phyloP scores from a whole-genome alignment of 2,113 vertebrate species.

The Mesitornis unicolor region DNA sequence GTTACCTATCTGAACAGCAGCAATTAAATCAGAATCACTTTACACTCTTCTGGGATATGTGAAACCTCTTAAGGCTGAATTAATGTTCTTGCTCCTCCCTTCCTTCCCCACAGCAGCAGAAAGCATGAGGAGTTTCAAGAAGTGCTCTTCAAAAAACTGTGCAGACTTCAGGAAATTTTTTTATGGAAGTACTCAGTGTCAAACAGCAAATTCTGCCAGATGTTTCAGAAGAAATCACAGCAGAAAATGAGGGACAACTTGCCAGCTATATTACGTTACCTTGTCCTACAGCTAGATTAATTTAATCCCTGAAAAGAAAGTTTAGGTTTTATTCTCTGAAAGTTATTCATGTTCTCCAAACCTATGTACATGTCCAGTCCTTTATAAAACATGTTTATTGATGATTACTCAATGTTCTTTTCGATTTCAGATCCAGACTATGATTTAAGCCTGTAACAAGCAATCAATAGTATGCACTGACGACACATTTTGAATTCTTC shows the following conservation, averaged over 20 bases:
- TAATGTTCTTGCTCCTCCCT: background rate
- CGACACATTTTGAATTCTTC: background rate
- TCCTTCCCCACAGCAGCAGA: background rate
- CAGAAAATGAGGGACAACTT: background rate
- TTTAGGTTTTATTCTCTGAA: background rate
- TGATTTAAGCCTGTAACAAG: background rate
- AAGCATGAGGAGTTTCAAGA: background rate
- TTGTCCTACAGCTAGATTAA: background rate
- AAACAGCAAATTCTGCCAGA: background rate
- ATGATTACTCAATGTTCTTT: background rate
- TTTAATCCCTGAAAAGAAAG: background rate
- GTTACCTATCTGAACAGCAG: background rate
- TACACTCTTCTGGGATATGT: background rate
- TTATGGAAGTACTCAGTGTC: background rate
- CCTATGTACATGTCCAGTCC: background rate
- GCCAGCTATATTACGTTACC: background rate
- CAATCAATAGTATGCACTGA: background rate
- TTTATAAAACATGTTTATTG: background rate
- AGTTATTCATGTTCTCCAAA: background rate
- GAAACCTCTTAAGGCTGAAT: background rate
- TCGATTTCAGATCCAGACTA: background rate
- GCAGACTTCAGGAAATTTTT: background rate
- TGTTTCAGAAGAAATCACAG: background rate
- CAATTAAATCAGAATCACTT: conserved; percentile 21
- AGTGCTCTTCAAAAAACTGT: background rate